Percentiles rank a stretch among this genome's conserved stretches.
Evolutionary conservation across 1,140 invertebrate genomes (phyloP).

Genomic region (Pseudomyrmex dendroicus): DNA sequence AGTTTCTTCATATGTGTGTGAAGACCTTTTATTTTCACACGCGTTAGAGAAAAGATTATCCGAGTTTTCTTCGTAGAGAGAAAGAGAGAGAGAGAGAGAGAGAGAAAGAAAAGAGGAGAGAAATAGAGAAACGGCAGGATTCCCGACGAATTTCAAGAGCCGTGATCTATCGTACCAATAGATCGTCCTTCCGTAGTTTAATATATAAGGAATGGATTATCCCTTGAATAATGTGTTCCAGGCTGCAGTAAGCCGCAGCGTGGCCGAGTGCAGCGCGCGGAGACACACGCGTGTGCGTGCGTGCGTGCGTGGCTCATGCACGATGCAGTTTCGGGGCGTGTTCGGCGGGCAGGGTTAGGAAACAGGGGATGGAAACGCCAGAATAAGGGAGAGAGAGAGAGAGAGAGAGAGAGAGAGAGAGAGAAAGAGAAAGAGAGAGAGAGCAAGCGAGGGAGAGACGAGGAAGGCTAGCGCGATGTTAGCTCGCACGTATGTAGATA

Average conservation of each 20-base stretch:
- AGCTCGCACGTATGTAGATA: slow-evolving; percentile 80
- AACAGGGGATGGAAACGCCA: slow-evolving; percentile 69
- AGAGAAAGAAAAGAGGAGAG: neutral
- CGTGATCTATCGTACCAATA: slow-evolving; percentile 69
- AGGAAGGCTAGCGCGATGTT: slow-evolving; percentile 80
- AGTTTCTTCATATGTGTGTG: neutral
- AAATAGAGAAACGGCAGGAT: neutral
- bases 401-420: too few species aligned
- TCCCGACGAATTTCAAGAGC: slow-evolving; percentile 57
- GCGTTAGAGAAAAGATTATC: neutral
- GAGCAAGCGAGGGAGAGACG: slow-evolving; percentile 39
- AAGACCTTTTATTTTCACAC: neutral
- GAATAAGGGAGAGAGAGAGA: slow-evolving; percentile 43
- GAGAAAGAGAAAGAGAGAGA: slow-evolving; percentile 53
- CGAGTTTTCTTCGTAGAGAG: slow-evolving; percentile 17
- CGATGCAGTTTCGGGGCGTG: slow-evolving; percentile 64
- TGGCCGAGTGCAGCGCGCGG: slow-evolving; percentile 45
- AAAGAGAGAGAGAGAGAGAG: neutral
- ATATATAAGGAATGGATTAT: slow-evolving; percentile 82
- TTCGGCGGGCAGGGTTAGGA: slow-evolving; percentile 67
- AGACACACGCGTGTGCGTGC: slow-evolving; percentile 10
- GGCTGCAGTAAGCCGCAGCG: slow-evolving; percentile 74
- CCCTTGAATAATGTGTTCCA: slow-evolving; percentile 81
- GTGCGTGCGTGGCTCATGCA: slow-evolving; percentile 43
- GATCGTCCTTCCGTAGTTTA: slow-evolving; percentile 76